Conservation (phyloP, 2,113 vertebrate species). For the Spheniscus mendiculus region DNA sequence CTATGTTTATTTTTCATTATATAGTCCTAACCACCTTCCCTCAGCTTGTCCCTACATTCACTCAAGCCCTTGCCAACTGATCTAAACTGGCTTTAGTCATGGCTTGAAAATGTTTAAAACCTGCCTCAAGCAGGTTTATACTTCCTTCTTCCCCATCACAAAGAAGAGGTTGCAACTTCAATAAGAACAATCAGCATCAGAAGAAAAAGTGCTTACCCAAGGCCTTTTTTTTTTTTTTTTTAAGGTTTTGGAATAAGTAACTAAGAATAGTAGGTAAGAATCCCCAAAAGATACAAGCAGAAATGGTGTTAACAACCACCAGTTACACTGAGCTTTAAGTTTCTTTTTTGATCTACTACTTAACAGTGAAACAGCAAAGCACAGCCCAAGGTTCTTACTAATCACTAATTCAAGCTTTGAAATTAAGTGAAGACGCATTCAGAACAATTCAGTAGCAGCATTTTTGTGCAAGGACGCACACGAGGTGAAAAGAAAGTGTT, state of each 20-base stretch:
- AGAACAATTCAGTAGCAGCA: background rate
- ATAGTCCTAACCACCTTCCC: background rate
- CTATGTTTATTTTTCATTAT: background rate
- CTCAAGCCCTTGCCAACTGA: background rate
- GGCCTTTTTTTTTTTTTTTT: background rate
- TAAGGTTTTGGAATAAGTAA: background rate
- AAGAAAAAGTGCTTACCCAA: background rate
- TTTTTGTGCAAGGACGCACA: background rate
- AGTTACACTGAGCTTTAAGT: constrained; percentile 19
- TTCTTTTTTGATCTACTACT: constrained; percentile 41
- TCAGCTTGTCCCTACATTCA: background rate
- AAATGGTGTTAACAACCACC: background rate
- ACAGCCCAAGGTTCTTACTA: background rate
- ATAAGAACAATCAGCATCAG: background rate
- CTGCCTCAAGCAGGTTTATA: background rate
- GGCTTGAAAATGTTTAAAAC: background rate
- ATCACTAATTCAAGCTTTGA: background rate
- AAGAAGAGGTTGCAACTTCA: background rate
- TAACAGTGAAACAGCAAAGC: constrained; percentile 33
- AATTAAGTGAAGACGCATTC: background rate
- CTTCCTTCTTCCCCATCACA: background rate
- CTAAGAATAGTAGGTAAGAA: background rate
- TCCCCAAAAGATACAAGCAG: constrained; percentile 1
- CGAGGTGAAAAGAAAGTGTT: background rate
- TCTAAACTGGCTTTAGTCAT: background rate